Conservation (phyloP, 64 coral and sea anemone genomes). For the Porites australiensis region DNA sequence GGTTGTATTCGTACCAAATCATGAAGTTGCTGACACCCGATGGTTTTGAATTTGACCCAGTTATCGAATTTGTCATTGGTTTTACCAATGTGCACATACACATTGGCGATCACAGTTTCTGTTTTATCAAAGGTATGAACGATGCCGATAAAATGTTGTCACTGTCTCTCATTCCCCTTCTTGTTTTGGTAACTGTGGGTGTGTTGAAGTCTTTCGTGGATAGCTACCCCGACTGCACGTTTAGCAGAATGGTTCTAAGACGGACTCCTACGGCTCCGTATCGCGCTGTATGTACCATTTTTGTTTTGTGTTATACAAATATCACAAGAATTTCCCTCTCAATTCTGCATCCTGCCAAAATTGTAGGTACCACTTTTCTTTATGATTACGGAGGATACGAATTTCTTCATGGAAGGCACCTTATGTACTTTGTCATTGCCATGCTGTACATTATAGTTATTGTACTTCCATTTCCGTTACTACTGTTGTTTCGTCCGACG, state of each 20-base stretch:
- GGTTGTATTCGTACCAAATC: constrained; percentile 82
- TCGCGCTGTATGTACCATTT: constrained; percentile 77
- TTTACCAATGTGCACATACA: constrained; percentile 41
- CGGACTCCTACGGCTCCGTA: constrained; percentile 19
- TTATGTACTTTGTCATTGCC: constrained; percentile 58
- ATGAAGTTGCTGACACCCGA: constrained; percentile 62
- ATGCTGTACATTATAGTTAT: background rate
- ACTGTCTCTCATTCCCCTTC: constrained; percentile 46
- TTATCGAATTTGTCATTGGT: constrained; percentile 65
- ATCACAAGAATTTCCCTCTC: constrained; percentile 80
- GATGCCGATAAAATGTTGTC: constrained; percentile 77
- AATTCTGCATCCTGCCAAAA: constrained; percentile 32
- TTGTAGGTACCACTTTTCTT: constrained; percentile 47
- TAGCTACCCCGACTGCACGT: constrained; percentile 61
- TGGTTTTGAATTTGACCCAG: constrained; percentile 41
- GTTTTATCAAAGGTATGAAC: constrained; percentile 52
- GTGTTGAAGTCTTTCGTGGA: constrained; percentile 22
- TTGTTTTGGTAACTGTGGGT: background rate
- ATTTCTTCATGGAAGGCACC: constrained; percentile 66
- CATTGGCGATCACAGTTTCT: background rate
- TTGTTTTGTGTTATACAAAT: constrained; percentile 84
- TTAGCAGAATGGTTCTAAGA: constrained; percentile 32
- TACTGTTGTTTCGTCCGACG: constrained; percentile 36
- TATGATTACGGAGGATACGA: constrained; percentile 45
- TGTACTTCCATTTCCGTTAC: constrained; percentile 52